Base-by-base conservation (phyloP, 2,797 vertebrate genomes). In the Parambassis ranga region DNA sequence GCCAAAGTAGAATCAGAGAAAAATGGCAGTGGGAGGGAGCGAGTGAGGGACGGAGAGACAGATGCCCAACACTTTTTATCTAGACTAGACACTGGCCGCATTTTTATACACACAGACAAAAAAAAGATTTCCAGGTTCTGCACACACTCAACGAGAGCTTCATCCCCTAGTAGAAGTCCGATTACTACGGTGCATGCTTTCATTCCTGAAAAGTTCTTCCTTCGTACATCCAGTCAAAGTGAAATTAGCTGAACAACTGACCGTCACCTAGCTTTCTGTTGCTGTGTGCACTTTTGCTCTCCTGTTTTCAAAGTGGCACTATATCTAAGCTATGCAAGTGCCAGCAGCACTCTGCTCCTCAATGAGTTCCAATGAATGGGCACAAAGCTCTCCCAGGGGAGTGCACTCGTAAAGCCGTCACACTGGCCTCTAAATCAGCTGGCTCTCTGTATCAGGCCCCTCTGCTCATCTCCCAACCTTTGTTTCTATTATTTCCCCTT, bases 351-450 rank as follows among this genome's bases (percentile, higher is more conserved):
- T 75, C 58, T 48, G 72, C 73, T 84, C 66, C 83, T 88, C 85
- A 89, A 80, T 89, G 84, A 85, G 86, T 80, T 79, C 84, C 85
- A 87, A 62, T 89, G 84, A 91, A 89, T 76, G 79, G 82, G 53
- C 86, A 90, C 89, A 85, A 87, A 86, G 77, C 75, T 79, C 69
- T 83, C 87, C 70, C 65, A 16, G 67, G 84, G 75, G 82, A 86
- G 77, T 38, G 42, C 63, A 50, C 85, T 91, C 72, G 51, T 92
- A 89, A 91, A 90, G 76, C 81, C 52, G 65, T 89, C 88, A 88
- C 74, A 71, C 63, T 15, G 38, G 68, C 75, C 83, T 77, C 80
- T 91, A 89, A 91, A 92, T 93, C 85, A 87, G 69, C 71, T 31
- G 56, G 66, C 79, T 70, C 62, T 47, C 52, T 53, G 38, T 65